Conservation (phyloP, 2,113 vertebrate genomes). For the Oncorhynchus masou region DNA sequence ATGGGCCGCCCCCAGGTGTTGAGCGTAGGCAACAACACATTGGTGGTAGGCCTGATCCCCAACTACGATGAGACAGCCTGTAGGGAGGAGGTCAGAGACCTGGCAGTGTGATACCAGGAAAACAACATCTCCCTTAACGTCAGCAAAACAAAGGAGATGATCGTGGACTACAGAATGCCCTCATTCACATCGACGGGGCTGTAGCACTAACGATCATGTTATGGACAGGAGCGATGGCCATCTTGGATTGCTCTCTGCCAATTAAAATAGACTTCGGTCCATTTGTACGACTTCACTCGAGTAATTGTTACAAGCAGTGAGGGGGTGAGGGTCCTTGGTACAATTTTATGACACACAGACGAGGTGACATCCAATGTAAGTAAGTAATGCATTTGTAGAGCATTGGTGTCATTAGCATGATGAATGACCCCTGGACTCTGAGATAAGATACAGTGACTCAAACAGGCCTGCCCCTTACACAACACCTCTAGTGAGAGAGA, state of each 20-base stretch:
- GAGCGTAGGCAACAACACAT: too few species aligned
- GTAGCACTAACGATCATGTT: neutral
- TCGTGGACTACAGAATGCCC: neutral
- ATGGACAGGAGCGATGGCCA: constrained; percentile 33
- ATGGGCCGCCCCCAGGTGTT: too few species aligned
- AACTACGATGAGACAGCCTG: too few species aligned
- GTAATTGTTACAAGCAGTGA: constrained; percentile 8
- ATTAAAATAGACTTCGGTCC: constrained; percentile 35
- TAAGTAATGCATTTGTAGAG: constrained; percentile 2
- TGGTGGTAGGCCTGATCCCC: too few species aligned
- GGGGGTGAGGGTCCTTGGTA: constrained; percentile 10
- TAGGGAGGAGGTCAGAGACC: too few species aligned
- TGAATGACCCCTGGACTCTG: constrained; percentile 44
- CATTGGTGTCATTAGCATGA: constrained; percentile 35
- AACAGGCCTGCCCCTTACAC: neutral
- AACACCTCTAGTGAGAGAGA: neutral
- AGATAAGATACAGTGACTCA: constrained; percentile 52
- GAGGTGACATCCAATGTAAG: constrained; percentile 26
- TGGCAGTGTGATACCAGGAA: too few species aligned
- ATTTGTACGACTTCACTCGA: neutral
- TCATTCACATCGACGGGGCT: neutral
- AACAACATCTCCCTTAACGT: too few species aligned
- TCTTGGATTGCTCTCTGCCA: constrained; percentile 51
- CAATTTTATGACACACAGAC: constrained; percentile 29
- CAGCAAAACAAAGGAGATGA: too few species aligned